These are phyloP conservation scores for Nothura maculosa DNA, from an alignment of 2,797 vertebrate species.

Conservation along the genomic window DNA sequence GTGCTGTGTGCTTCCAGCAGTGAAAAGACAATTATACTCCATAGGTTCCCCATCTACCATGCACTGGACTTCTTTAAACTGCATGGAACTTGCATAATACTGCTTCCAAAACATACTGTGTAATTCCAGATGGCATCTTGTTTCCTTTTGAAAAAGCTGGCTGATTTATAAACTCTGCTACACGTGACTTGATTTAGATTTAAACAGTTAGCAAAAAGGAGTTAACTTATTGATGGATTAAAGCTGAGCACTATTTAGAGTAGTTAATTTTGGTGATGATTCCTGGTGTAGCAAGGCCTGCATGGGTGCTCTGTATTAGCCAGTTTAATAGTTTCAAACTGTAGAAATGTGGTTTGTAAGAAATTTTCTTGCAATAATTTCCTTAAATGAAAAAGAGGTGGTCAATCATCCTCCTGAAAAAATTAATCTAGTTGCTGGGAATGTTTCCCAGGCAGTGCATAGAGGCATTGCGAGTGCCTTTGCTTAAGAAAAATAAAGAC, in stretches of 20 bases:
- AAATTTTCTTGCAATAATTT: neutral
- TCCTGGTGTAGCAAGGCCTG: neutral
- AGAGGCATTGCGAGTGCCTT: neutral
- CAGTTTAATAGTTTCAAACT: fast-evolving
- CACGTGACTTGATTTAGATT: neutral
- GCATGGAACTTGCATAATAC: neutral
- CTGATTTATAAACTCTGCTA: neutral
- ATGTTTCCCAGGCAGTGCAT: neutral
- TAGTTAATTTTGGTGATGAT: neutral
- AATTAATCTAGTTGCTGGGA: neutral
- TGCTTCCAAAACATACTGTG: neutral
- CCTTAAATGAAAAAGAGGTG: neutral
- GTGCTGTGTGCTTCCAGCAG: neutral
- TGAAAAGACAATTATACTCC: neutral
- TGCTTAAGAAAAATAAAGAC: neutral
- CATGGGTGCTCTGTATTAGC: fast-evolving
- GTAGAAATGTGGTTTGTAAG: neutral
- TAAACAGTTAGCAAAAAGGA: too few relatives aligned
- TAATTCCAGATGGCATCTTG: neutral
- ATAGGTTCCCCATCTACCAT: neutral
- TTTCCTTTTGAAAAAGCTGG: neutral
- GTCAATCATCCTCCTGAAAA: neutral
- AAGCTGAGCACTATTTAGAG: neutral
- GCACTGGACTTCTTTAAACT: neutral
- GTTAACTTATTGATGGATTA: neutral